A percentile compares a stretch with the other conserved stretches of the same genome.
Evolutionary conservation across 2,113 vertebrate genomes (phyloP).

Genomic region (Lagopus muta): DNA sequence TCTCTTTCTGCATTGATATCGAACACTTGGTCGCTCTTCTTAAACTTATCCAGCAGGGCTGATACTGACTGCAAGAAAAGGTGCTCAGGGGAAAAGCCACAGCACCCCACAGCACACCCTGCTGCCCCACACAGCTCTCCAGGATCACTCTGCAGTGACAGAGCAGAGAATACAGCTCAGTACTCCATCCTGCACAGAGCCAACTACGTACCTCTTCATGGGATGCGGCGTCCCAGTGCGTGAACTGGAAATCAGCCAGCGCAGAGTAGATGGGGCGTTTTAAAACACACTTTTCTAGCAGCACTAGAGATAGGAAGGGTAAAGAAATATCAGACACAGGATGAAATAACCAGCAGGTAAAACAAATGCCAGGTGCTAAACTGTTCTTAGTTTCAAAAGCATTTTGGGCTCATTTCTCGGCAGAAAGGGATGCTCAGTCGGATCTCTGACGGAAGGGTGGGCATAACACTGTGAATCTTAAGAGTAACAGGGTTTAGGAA

Average conservation of each 20-base stretch:
- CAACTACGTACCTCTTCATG: slow-evolving; percentile 82
- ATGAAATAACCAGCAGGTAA: background rate
- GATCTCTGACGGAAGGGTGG: background rate
- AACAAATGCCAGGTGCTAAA: background rate
- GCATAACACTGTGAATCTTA: background rate
- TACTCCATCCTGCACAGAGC: background rate
- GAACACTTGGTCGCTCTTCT: slow-evolving; percentile 87
- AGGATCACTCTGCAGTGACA: background rate
- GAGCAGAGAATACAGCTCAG: background rate
- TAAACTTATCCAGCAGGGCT: slow-evolving; percentile 89
- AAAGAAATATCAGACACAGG: background rate
- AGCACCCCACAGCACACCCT: background rate
- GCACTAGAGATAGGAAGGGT: slow-evolving; percentile 63
- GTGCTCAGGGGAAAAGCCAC: background rate
- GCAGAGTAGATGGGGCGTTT: slow-evolving; percentile 89
- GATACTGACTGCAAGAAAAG: slow-evolving; percentile 81
- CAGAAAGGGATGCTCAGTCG: background rate
- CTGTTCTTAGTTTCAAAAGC: background rate
- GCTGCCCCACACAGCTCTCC: rapidly evolving
- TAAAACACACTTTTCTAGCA: slow-evolving; percentile 79
- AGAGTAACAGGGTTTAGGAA: background rate
- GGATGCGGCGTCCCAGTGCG: slow-evolving; percentile 81
- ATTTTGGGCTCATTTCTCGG: background rate
- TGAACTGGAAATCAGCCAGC: slow-evolving; percentile 89
- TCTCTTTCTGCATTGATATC: slow-evolving; percentile 80